Base-by-base conservation (phyloP, 1,140 invertebrate genomes). In the Pogonus chalceus region DNA sequence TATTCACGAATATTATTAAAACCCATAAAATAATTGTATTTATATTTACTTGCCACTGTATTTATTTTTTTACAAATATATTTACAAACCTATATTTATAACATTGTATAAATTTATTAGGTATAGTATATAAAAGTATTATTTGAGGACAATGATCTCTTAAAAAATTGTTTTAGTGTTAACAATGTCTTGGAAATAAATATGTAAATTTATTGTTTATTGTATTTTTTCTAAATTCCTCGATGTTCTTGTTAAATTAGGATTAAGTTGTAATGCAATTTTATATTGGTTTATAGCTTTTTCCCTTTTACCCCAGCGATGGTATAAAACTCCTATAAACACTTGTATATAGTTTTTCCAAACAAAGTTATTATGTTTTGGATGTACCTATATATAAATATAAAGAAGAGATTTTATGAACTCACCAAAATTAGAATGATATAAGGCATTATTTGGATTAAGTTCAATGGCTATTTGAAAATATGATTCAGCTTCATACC, bases 281-380 rank as follows among this genome's bases (percentile, higher is more conserved):
- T 73, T 72, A 65, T 97, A 97, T 69, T 83, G 80, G 52, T 76
- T 64, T 65, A 84, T 79, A 2, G 92, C 92, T 57, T 80, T 68
- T 0, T 81, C 69, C 57, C 80, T 76, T 74, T 87, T 91, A 50
- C 87, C 85, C 92, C 91, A 96, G 31, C 90, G 81, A 72, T 97
- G 93, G 73, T 96, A 96, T 1, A 96, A 73, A 22, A 97, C 92
- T 56, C 91, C 90, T 90, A 64, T 35, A 79, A 78, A 62, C 35
- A 59, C 43, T 23, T 48, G 26, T 53, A 24, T 20, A 43, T 24
- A 51, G 50, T 23, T 51, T 39, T 37, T 51, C 23, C 50, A 31
- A 55, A 24, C 9, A 9, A 2, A 20, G 7, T 4, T 23, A 9
- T 22, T 23, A 46, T 24, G 56, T n/a, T n/a, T n/a, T n/a, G n/a